Evolutionary conservation across 2,797 vertebrate species (phyloP).

Genomic region (Acanthurus lineatus): DNA sequence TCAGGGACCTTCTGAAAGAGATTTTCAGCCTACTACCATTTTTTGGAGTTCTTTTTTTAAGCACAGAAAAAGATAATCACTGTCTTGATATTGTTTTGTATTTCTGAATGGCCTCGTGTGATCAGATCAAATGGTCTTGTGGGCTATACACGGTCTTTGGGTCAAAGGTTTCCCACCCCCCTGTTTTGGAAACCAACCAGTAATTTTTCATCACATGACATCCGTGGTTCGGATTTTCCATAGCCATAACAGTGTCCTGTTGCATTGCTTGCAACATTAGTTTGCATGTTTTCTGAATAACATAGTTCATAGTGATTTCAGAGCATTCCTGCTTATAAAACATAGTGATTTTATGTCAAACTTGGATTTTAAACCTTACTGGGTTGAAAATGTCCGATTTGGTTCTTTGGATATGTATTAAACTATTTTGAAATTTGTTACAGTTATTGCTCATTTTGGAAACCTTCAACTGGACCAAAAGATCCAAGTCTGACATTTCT

Average conservation of each 20-base stretch:
- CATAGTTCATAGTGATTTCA: conserved; percentile 30
- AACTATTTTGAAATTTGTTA: neutral
- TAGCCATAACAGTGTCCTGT: neutral
- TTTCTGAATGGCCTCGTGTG: too few relatives aligned
- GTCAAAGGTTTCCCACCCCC: too few relatives aligned
- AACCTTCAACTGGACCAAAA: neutral
- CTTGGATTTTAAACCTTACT: conserved; percentile 25
- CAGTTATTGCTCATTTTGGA: neutral
- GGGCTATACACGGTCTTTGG: too few relatives aligned
- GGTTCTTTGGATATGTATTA: neutral
- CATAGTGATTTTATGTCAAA: conserved; percentile 46
- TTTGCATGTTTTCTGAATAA: conserved; percentile 63
- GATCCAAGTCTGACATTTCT: conserved; percentile 55
- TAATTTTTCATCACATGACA: neutral
- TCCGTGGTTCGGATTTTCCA: conserved; percentile 15
- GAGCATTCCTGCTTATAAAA: neutral
- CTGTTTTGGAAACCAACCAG: neutral
- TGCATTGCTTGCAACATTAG: conserved; percentile 2
- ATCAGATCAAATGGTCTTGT: too few relatives aligned
- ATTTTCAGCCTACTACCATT: too few relatives aligned
- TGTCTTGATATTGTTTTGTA: too few relatives aligned
- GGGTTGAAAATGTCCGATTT: neutral
- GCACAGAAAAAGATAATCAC: too few relatives aligned
- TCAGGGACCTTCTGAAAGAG: too few relatives aligned
- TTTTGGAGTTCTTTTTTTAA: too few relatives aligned